These are phyloP conservation scores for Diarsia dahlii DNA, from an alignment of 2,888 invertebrate species.

Conservation along the genomic window DNA sequence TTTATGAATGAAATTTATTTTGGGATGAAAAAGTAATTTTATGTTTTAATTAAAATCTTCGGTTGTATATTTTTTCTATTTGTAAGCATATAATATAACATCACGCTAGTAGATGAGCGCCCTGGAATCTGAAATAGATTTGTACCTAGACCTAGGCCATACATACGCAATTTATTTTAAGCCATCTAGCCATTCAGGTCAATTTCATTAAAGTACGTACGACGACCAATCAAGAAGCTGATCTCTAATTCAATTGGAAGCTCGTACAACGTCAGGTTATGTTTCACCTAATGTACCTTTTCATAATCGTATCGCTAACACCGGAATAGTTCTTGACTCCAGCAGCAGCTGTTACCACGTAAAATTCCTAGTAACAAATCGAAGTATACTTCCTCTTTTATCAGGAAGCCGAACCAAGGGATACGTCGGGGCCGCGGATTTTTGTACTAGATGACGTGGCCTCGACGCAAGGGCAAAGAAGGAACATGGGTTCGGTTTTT, in stretches of 20 bases:
- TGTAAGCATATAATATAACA: background rate
- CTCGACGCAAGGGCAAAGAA: too few relatives aligned
- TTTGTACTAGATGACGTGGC: too few relatives aligned
- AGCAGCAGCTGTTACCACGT: background rate
- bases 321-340: background rate
- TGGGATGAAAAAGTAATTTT: background rate
- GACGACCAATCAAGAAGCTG: too few relatives aligned
- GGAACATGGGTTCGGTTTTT: too few relatives aligned
- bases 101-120: background rate
- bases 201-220: too few relatives aligned
- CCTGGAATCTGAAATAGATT: background rate
- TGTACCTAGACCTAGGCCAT: background rate
- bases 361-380: background rate
- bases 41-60: background rate
- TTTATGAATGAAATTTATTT: conserved; percentile 13
- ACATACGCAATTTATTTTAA: too few relatives aligned
- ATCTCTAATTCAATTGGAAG: too few relatives aligned
- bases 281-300: background rate
- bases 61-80: background rate
- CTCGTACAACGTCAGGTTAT: too few relatives aligned
- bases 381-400: background rate
- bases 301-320: background rate
- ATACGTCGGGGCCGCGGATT: too few relatives aligned
- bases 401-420: background rate
- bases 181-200: too few relatives aligned